Evolutionary conservation across 92 coral and sea anemone species (phyloP).

Genomic region (Paragorgia papillata): DNA sequence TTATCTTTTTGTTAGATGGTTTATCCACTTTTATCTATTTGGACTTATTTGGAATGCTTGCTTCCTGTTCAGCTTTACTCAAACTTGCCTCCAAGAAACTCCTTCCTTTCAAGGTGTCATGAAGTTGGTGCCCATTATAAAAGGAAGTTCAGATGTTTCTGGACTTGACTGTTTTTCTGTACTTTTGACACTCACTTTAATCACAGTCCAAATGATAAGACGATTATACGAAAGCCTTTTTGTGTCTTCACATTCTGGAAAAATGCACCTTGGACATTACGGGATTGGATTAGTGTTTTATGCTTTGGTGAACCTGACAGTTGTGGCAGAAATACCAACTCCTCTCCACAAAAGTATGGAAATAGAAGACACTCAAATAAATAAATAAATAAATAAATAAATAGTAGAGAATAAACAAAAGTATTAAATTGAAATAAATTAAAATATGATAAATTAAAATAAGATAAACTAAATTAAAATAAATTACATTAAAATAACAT

Average conservation of each 20-base stretch:
- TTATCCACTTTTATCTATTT: slow-evolving; percentile 81
- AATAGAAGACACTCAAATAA: too few relatives aligned
- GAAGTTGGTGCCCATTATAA: slow-evolving; percentile 23
- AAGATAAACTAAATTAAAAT: too few relatives aligned
- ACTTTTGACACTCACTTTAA: slow-evolving; percentile 66
- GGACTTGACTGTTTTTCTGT: slow-evolving; percentile 67
- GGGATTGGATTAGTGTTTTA: slow-evolving; percentile 72
- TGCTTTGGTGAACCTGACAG: slow-evolving; percentile 65
- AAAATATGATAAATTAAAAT: too few relatives aligned
- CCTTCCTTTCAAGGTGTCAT: slow-evolving; percentile 37
- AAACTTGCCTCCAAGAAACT: slow-evolving; percentile 41
- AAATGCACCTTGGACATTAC: slow-evolving; percentile 79
- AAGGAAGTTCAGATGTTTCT: slow-evolving; percentile 39
- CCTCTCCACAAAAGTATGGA: slow-evolving; percentile 41
- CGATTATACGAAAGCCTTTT: slow-evolving; percentile 78
- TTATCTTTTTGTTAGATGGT: slow-evolving; percentile 67
- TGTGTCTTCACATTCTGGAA: slow-evolving; percentile 76
- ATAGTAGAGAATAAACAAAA: too few relatives aligned
- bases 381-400: too few relatives aligned
- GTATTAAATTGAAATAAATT: too few relatives aligned
- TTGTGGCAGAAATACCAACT: slow-evolving; percentile 50
- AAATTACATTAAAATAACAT: too few relatives aligned
- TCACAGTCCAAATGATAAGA: slow-evolving; percentile 74
- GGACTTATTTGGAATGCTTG: slow-evolving; percentile 62
- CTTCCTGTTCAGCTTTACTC: slow-evolving; percentile 51